Percentiles rank a stretch among this genome's conserved stretches.
phyloP scores from a whole-genome alignment of 2,113 vertebrate genomes.

The Perccottus glenii region DNA sequence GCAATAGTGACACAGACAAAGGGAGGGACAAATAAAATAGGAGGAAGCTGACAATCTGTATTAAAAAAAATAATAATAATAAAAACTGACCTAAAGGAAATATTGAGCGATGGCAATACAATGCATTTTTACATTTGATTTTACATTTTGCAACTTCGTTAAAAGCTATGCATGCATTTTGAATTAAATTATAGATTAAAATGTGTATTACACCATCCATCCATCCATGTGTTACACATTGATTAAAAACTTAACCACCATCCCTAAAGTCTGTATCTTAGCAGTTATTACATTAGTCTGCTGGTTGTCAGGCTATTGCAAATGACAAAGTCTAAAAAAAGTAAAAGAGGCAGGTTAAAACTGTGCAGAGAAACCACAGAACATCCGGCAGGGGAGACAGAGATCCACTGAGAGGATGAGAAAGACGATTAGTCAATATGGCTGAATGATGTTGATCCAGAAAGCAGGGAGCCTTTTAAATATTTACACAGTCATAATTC shows the following conservation, averaged over 20 bases:
- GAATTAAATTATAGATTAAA: too few relatives aligned
- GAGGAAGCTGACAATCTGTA: constrained; percentile 21
- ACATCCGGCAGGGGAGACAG: constrained; percentile 53
- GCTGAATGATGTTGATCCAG: constrained; percentile 71
- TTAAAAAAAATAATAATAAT: too few relatives aligned
- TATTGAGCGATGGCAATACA: too few relatives aligned
- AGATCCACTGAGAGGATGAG: constrained; percentile 47
- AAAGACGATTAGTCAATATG: constrained; percentile 74
- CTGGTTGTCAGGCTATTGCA: constrained; percentile 49
- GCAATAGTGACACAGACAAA: constrained; percentile 16
- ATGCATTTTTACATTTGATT: too few relatives aligned
- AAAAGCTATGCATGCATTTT: too few relatives aligned
- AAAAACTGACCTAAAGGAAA: too few relatives aligned
- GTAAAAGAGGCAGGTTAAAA: constrained; percentile 3
- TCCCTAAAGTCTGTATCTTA: constrained; percentile 11
- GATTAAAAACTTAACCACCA: too few relatives aligned
- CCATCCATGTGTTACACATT: too few relatives aligned
- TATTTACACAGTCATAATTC: constrained; percentile 78
- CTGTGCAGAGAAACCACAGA: constrained; percentile 25
- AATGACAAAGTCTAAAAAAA: constrained; percentile 54
- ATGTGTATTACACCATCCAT: too few relatives aligned
- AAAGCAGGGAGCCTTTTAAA: constrained; percentile 74
- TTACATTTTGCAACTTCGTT: too few relatives aligned
- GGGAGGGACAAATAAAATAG: constrained; percentile 4
- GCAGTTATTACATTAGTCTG: constrained; percentile 52